phyloP scores from a whole-genome alignment of 1,140 invertebrate genomes.

The Calosoma granatense region DNA sequence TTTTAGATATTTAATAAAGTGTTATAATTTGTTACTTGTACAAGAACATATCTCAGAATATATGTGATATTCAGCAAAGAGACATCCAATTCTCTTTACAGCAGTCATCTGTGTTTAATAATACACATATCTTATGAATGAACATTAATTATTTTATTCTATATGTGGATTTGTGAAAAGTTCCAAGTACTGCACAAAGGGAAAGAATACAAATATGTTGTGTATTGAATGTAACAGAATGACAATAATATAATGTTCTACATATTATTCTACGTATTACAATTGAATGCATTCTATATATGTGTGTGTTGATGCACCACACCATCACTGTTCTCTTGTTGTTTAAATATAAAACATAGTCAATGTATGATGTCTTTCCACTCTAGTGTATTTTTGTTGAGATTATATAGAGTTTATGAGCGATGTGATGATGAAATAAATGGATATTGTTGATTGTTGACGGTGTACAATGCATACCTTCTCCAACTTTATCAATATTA shows the following conservation, averaged over 20 bases:
- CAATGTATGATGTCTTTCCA: not conserved
- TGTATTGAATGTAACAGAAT: not conserved
- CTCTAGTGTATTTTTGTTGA: not conserved
- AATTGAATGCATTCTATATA: not conserved
- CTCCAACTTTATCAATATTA: too few species aligned
- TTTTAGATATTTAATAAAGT: not conserved
- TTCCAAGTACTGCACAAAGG: not conserved
- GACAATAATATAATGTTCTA: not conserved
- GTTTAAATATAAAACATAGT: not conserved
- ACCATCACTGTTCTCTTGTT: too few species aligned
- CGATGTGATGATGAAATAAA: not conserved
- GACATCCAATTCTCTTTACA: not conserved
- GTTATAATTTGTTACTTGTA: not conserved
- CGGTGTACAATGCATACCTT: too few species aligned
- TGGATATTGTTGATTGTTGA: not conserved
- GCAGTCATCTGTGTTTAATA: not conserved
- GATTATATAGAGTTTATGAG: not conserved
- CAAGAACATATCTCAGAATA: conserved; percentile 2
- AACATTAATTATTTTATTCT: not conserved
- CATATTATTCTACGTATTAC: not conserved
- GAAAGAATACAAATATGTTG: not conserved
- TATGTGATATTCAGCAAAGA: not conserved
- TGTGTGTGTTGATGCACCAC: not conserved
- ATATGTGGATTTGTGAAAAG: not conserved
- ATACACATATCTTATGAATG: not conserved